Evolutionary conservation across 2,888 invertebrate genomes (phyloP).

Genomic region (Amphipyra tragopoginis): DNA sequence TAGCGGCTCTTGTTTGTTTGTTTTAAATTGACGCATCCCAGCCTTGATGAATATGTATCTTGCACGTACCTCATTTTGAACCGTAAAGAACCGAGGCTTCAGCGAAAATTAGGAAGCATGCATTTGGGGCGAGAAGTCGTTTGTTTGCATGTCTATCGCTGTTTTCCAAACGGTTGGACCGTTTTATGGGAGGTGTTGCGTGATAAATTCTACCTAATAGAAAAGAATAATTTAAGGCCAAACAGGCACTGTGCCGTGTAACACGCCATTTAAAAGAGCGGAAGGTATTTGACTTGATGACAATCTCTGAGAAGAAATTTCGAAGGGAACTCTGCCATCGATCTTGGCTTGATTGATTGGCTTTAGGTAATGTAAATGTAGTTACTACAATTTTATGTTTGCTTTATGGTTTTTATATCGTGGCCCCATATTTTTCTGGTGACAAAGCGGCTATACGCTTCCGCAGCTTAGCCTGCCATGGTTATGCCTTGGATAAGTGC

Average conservation of each 20-base stretch:
- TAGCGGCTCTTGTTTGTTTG: constrained; percentile 62
- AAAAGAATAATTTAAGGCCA: not conserved
- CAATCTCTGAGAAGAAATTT: not conserved
- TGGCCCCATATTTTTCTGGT: no score
- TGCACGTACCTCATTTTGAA: constrained; percentile 38
- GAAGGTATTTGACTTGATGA: no score
- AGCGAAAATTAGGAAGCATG: constrained; percentile 30
- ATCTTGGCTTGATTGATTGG: not conserved
- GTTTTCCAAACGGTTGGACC: constrained; percentile 28
- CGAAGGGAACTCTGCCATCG: not conserved
- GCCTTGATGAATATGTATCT: constrained; percentile 53
- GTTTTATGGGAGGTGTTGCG: constrained; percentile 32
- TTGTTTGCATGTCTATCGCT: constrained; percentile 34
- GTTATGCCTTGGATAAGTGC: no score
- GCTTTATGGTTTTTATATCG: no score
- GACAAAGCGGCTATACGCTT: no score
- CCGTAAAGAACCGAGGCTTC: constrained; percentile 29
- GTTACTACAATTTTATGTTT: no score
- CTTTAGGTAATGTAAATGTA: not conserved
- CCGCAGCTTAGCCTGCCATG: no score
- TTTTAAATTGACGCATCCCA: constrained; percentile 61
- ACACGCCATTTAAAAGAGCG: not conserved
- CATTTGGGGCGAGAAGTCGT: constrained; percentile 37
- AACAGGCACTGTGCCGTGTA: not conserved
- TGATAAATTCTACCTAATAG: constrained; percentile 14